A percentile compares a stretch with the other conserved stretches of the same genome.
Conservation (phyloP, 1,140 invertebrate genomes). For the Anoplolepis gracilipes region DNA sequence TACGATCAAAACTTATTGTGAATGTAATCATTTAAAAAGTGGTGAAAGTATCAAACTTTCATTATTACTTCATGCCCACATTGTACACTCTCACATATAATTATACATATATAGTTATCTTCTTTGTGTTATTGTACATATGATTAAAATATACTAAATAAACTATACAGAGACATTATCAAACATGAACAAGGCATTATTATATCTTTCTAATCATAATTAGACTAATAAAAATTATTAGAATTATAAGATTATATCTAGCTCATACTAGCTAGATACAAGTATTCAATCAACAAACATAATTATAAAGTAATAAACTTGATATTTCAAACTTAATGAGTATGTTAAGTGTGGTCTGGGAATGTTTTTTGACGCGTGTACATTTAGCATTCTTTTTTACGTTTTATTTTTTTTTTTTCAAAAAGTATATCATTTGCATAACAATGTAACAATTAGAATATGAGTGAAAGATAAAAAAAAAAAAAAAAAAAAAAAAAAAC, state of each 20-base stretch:
- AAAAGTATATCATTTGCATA: neutral
- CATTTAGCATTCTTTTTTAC: too few species aligned
- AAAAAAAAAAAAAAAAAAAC: neutral
- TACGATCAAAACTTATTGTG: neutral
- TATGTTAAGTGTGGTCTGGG: neutral
- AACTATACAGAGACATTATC: conserved; percentile 50
- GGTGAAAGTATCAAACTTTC: conserved; percentile 43
- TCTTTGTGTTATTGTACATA: conserved; percentile 2
- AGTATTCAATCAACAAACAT: conserved; percentile 50
- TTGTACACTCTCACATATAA: neutral
- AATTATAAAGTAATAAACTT: conserved; percentile 61
- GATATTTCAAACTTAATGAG: conserved; percentile 60
- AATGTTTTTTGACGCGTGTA: neutral
- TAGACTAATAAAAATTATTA: too few species aligned
- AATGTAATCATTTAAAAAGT: conserved; percentile 7
- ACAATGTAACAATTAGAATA: neutral
- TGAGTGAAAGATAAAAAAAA: neutral
- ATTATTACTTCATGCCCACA: conserved; percentile 2
- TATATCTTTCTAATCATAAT: conserved; percentile 3
- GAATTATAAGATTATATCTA: too few species aligned
- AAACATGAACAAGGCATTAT: conserved; percentile 31
- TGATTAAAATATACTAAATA: conserved; percentile 36
- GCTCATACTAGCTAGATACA: conserved; percentile 23
- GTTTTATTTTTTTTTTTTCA: too few species aligned
- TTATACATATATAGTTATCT: conserved; percentile 1